phyloP scores from a whole-genome alignment of 2,888 invertebrate species.

The Caenorhabditis doughertyi region DNA sequence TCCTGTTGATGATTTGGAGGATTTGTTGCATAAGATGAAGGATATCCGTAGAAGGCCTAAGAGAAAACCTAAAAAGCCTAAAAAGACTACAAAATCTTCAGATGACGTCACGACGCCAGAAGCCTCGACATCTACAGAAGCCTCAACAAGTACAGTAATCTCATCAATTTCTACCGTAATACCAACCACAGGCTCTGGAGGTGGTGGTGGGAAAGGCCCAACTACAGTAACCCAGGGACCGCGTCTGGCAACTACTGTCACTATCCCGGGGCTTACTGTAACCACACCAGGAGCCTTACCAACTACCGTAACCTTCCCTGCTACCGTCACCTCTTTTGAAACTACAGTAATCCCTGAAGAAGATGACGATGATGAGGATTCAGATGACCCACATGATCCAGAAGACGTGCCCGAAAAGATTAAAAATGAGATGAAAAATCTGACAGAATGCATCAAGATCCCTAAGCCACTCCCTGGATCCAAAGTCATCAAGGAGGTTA shows the following conservation, averaged over 20 bases:
- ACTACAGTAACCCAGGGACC: too few relatives aligned
- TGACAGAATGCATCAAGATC: background rate
- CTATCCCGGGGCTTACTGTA: too few relatives aligned
- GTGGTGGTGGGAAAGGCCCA: too few relatives aligned
- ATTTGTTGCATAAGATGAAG: background rate
- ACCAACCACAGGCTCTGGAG: too few relatives aligned
- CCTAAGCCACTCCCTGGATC: background rate
- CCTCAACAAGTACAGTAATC: background rate
- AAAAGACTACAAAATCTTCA: background rate
- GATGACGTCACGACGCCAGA: background rate
- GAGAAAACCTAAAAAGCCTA: background rate
- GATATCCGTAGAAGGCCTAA: background rate
- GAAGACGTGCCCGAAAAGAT: constrained; percentile 1
- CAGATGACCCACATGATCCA: background rate
- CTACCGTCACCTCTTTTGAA: background rate
- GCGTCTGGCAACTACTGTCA: too few relatives aligned
- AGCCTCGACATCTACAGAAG: background rate
- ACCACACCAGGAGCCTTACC: too few relatives aligned
- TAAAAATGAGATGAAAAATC: constrained; percentile 2
- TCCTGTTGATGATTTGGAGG: background rate
- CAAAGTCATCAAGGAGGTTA: background rate
- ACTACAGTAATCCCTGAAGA: too few relatives aligned
- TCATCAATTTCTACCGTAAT: too few relatives aligned
- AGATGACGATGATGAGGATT: constrained; percentile 9
- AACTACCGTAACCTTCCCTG: too few relatives aligned